Conservation (phyloP, 2,113 vertebrate genomes). For the Heptranchias perlo region DNA sequence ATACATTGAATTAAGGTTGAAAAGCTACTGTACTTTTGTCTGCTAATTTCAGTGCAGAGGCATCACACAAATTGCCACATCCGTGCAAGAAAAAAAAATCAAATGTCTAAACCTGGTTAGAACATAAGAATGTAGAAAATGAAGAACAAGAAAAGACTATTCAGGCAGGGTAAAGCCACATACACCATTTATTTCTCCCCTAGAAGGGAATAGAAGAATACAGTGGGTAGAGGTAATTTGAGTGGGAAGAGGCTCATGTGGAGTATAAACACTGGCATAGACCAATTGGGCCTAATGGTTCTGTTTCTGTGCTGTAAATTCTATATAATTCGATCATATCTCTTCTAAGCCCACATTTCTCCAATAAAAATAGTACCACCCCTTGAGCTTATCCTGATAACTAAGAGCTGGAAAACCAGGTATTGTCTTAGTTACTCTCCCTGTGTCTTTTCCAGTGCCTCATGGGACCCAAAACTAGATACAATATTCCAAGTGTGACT, state of each 20-base stretch:
- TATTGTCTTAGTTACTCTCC: no score
- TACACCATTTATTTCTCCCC: background rate
- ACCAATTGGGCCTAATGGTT: background rate
- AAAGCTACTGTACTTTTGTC: no score
- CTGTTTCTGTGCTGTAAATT: background rate
- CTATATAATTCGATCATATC: background rate
- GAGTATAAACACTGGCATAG: background rate
- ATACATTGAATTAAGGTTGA: slow-evolving; percentile 5
- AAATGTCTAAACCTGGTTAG: background rate
- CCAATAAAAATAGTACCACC: no score
- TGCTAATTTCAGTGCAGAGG: background rate
- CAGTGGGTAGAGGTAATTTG: background rate
- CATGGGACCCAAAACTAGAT: no score
- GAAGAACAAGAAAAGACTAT: background rate
- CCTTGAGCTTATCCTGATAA: no score
- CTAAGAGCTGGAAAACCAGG: no score
- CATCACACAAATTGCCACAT: background rate
- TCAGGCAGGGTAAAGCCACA: background rate
- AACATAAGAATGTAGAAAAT: background rate
- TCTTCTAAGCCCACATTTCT: no score
- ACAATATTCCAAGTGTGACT: no score
- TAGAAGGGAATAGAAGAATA: background rate
- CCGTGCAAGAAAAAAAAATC: background rate
- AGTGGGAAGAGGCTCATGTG: background rate
- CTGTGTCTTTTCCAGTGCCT: no score